phyloP scores from a whole-genome alignment of 92 coral and sea anemone genomes.

The Chrysogorgia sp. region DNA sequence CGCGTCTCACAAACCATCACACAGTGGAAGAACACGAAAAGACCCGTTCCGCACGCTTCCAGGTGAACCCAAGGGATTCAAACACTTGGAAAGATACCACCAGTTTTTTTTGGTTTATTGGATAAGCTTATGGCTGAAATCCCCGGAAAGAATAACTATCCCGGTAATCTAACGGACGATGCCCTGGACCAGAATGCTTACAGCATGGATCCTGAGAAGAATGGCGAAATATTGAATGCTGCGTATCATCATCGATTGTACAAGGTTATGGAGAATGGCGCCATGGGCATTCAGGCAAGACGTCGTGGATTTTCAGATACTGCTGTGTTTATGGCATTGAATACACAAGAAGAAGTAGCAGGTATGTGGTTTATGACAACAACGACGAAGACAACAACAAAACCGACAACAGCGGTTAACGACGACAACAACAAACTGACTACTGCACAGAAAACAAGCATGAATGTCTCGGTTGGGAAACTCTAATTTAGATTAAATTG shows the following conservation, averaged over 20 bases:
- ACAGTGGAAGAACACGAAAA: slow-evolving; percentile 32
- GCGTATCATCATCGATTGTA: slow-evolving; percentile 86
- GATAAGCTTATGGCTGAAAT: slow-evolving; percentile 65
- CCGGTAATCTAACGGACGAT: slow-evolving; percentile 69
- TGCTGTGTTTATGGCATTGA: slow-evolving; percentile 87
- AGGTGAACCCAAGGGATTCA: slow-evolving; percentile 59
- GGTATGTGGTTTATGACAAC: slow-evolving; percentile 38
- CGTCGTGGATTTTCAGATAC: slow-evolving; percentile 85
- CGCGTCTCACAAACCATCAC: neutral
- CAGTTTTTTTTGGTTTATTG: slow-evolving; percentile 37
- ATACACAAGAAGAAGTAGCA: slow-evolving; percentile 78
- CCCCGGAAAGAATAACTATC: slow-evolving; percentile 87
- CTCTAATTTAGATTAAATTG: neutral
- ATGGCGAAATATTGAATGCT: slow-evolving; percentile 58
- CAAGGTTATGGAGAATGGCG: slow-evolving; percentile 72
- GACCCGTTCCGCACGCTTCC: slow-evolving; percentile 71
- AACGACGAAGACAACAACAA: too few species aligned
- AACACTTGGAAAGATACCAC: slow-evolving; percentile 15
- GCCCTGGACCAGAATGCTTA: slow-evolving; percentile 74
- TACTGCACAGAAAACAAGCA: neutral
- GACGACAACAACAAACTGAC: neutral
- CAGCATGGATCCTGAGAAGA: slow-evolving; percentile 64
- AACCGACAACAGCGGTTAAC: too few species aligned
- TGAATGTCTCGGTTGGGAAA: neutral
- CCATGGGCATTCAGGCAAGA: slow-evolving; percentile 83